These are phyloP conservation scores for Chrysomallon squamiferum DNA, from an alignment of 1,140 invertebrate species.

Conservation along the genomic window DNA sequence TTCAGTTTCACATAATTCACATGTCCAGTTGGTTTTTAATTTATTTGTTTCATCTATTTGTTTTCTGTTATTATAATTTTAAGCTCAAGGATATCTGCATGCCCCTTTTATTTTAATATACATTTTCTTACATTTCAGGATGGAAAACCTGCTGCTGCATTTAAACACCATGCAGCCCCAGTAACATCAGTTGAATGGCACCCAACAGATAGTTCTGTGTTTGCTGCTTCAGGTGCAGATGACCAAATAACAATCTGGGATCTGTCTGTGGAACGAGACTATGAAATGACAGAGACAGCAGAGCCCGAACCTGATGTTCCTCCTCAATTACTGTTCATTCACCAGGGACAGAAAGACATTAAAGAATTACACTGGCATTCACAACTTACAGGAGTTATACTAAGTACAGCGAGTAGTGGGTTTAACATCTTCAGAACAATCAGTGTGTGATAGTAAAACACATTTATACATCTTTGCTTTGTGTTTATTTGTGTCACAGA, in stretches of 20 bases:
- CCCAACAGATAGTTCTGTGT: conserved; percentile 87
- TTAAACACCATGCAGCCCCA: conserved; percentile 91
- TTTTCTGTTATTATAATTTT: too few species aligned
- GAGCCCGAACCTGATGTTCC: conserved; percentile 75
- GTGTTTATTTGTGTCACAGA: neutral
- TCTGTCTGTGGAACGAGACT: conserved; percentile 86
- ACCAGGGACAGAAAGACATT: conserved; percentile 96
- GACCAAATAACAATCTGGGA: conserved; percentile 98
- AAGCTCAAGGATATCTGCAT: too few species aligned
- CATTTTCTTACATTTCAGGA: conserved; percentile 64
- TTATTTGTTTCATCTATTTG: too few species aligned
- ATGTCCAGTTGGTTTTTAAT: too few species aligned
- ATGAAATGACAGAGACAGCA: conserved; percentile 58
- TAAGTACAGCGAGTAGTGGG: conserved; percentile 93
- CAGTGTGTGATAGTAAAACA: conserved; percentile 76
- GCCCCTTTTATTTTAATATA: too few species aligned
- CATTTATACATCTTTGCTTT: too few species aligned
- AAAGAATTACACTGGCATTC: conserved; percentile 99
- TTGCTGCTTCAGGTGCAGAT: conserved; percentile 92
- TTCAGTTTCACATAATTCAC: too few species aligned
- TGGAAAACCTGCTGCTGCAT: conserved; percentile 81
- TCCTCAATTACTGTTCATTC: conserved; percentile 95
- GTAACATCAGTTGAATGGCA: conserved; percentile 98
- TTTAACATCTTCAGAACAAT: conserved; percentile 99
- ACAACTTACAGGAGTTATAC: conserved; percentile 88